Conservation (phyloP, 2,888 invertebrate species). For the Coecobrya sp. region DNA sequence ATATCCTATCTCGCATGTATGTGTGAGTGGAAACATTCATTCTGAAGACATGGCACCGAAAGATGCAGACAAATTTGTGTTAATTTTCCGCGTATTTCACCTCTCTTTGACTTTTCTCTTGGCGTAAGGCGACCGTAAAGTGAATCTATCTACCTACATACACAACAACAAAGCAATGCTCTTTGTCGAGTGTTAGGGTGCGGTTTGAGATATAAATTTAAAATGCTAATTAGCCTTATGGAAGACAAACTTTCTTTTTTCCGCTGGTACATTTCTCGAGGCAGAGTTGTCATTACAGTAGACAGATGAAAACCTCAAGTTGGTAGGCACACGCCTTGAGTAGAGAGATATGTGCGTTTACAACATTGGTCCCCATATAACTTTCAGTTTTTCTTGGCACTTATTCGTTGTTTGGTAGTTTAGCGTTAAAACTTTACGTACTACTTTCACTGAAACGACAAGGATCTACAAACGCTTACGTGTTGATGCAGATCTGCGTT, state of each 20-base stretch:
- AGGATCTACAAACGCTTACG: background rate
- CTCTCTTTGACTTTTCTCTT: background rate
- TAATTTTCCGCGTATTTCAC: constrained; percentile 63
- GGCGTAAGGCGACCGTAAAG: background rate
- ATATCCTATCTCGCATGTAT: background rate
- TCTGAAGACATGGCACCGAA: no score
- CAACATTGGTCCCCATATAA: background rate
- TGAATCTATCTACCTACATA: no score
- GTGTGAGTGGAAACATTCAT: background rate
- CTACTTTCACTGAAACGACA: background rate
- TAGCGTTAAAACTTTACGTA: background rate
- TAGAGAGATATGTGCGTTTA: background rate
- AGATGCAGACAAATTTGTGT: constrained; percentile 41
- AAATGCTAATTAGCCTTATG: constrained; percentile 75
- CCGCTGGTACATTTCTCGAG: constrained; percentile 6
- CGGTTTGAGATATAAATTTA: constrained; percentile 65
- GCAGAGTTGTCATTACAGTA: constrained; percentile 18
- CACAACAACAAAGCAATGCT: constrained; percentile 13
- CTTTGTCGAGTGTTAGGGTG: constrained; percentile 23
- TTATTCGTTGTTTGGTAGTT: background rate
- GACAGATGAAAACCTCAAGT: background rate
- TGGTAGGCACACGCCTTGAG: background rate
- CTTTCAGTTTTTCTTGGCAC: background rate
- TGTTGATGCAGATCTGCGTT: background rate
- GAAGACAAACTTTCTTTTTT: constrained; percentile 32